Evolutionary conservation across 2,888 invertebrate genomes (phyloP), one percentile per base, ranked within the genome.

Genomic region (Maniola hyperantus): DNA sequence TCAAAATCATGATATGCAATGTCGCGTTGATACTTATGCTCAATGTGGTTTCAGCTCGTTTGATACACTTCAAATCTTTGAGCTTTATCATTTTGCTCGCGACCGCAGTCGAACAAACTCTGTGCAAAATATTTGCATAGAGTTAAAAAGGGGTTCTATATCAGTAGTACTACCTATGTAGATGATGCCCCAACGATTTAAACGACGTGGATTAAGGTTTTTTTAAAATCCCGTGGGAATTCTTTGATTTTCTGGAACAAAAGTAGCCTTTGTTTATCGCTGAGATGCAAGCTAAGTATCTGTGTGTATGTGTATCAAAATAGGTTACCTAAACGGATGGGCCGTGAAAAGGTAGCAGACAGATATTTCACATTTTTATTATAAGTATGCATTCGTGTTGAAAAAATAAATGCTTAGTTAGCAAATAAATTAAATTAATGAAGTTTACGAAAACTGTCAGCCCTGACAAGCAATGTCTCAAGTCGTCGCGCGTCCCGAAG

Each of bases 401-500:
- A 42, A 11, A 42, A 42, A 42, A 13, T 42, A 5, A 11, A 42
- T 34, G 6, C 34, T 2, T 34, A 42, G 11, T 1, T 13, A 26
- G 26, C 26, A 26, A 26, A 26, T 4, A 26, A 4, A 26, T 26
- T 26, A 26, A 26, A 26, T 26, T 26, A 26, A 26, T 26, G 26
- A 26, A 26, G 46, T 13, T 15, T 46, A 46, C 20, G 18, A 0
- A 1, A 15, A 54, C 26, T 50, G 74, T n/a, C 81, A 87, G 42
- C 89, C 89, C 88, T 88, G 74, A 5, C 54, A 48, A 26, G 74
- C 77, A 77, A 80, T 79, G 83, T 82, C 84, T 84, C 82, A 85
- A 87, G 88, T 76, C 85, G 83, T 78, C 81, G 81, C 73, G 77
- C 79, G 83, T 84, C 91, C 87, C 89, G 70, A 69, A 79, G 89